Evolutionary conservation across 1,140 invertebrate species (phyloP).

Genomic region (Caenorhabditis latens): DNA sequence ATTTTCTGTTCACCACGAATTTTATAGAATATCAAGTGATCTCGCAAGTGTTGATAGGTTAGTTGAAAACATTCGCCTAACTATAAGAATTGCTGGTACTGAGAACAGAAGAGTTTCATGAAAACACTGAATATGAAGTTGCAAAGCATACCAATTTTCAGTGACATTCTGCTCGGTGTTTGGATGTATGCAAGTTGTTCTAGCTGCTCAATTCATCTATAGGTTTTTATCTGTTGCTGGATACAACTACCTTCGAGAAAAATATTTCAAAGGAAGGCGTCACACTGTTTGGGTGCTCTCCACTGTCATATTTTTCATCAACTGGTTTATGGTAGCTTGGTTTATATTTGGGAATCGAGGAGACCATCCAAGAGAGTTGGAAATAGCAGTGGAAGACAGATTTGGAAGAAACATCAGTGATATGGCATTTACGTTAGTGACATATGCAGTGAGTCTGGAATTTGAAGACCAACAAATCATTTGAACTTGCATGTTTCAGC

Average conservation of each 20-base stretch:
- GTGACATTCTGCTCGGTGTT: constrained; percentile 1
- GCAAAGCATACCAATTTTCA: too few relatives aligned
- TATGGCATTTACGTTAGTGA: constrained; percentile 18
- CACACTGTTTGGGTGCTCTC: background rate
- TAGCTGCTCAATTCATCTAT: background rate
- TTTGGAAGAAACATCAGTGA: background rate
- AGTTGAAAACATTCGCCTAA: too few relatives aligned
- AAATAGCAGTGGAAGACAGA: background rate
- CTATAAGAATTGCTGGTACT: too few relatives aligned
- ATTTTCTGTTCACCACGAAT: background rate
- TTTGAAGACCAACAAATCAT: background rate
- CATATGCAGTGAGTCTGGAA: constrained; percentile 8
- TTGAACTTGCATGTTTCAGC: background rate
- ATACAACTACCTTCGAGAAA: background rate
- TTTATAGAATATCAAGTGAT: background rate
- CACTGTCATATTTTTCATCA: background rate
- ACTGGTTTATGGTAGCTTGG: background rate
- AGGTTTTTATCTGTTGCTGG: background rate
- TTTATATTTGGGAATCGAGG: background rate
- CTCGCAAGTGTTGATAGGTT: constrained; percentile 2
- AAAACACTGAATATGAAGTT: too few relatives aligned
- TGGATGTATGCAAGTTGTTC: constrained; percentile 9
- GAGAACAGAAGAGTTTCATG: too few relatives aligned
- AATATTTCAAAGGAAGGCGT: constrained; percentile 3
- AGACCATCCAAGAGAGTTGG: constrained; percentile 3